Conservation (phyloP, 2,797 vertebrate genomes). For the Anguilla obscura region DNA sequence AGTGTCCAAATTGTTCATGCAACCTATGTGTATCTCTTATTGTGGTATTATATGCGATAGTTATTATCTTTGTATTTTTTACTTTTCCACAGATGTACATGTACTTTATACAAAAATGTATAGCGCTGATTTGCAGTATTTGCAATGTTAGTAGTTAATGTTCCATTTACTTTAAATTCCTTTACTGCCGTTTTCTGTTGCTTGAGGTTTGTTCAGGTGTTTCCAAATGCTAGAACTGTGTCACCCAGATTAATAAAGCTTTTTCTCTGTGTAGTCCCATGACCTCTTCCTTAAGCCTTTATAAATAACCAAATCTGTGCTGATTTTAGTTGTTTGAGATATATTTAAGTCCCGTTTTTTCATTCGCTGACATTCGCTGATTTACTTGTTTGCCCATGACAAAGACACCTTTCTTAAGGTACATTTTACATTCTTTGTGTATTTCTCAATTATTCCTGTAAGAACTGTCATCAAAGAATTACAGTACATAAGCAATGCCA, state of each 20-base stretch:
- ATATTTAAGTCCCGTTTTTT: background rate
- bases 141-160: background rate
- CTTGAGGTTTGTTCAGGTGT: background rate
- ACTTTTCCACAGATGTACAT: too few relatives aligned
- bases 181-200: background rate
- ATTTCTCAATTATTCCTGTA: background rate
- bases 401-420: background rate
- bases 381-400: background rate
- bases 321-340: background rate
- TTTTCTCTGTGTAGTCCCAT: background rate
- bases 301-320: conserved; percentile 2
- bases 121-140: background rate
- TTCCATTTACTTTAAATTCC: background rate
- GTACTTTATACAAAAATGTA: background rate
- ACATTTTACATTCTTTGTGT: background rate
- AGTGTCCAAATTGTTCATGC: too few relatives aligned
- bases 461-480: background rate
- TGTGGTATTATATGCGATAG: too few relatives aligned
- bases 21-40: too few relatives aligned
- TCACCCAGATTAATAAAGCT: background rate
- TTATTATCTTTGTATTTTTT: too few relatives aligned
- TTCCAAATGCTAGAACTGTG: background rate
- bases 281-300: background rate
- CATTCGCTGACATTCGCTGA: background rate
- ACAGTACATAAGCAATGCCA: background rate